Percentiles rank a stretch among this genome's conserved stretches.
Conservation (phyloP, 2,888 invertebrate genomes). For the Laspeyria flexula region DNA sequence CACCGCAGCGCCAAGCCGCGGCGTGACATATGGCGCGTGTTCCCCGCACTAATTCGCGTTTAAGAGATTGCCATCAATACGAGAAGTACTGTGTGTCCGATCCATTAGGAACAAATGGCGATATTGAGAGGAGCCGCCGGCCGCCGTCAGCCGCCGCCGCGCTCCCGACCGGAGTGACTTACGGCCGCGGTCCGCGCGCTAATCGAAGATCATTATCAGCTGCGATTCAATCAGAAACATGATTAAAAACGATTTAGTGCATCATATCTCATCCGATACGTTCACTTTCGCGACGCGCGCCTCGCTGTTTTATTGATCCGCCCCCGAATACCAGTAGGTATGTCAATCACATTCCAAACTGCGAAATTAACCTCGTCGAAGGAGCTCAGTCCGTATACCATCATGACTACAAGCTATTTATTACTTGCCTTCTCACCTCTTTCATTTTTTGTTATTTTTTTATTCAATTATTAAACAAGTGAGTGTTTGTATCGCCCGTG, state of each 20-base stretch:
- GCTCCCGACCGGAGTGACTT: constrained; percentile 26
- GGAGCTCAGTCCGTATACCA: too few relatives aligned
- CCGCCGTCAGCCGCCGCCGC: neutral
- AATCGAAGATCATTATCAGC: constrained; percentile 78
- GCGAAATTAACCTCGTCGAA: constrained; percentile 7
- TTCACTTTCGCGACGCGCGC: constrained; percentile 38
- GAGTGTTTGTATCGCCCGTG: neutral
- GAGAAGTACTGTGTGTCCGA: constrained; percentile 66
- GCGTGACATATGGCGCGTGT: constrained; percentile 75
- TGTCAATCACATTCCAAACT: constrained; percentile 35
- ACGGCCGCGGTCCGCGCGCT: constrained; percentile 51
- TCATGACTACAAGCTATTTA: too few relatives aligned
- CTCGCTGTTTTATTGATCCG: constrained; percentile 31
- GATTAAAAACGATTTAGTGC: constrained; percentile 74
- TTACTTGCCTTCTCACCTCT: neutral
- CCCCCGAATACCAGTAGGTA: constrained; percentile 38
- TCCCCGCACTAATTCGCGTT: constrained; percentile 73
- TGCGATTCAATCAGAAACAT: constrained; percentile 75
- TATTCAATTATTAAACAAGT: constrained; percentile 1
- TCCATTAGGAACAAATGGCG: constrained; percentile 82
- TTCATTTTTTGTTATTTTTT: neutral
- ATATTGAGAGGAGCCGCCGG: constrained; percentile 52
- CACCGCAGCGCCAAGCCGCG: constrained; percentile 14
- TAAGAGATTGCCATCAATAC: constrained; percentile 80
- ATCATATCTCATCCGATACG: constrained; percentile 51